A percentile compares a stretch with the other conserved stretches of the same genome.
phyloP scores from a whole-genome alignment of 2,113 vertebrate genomes.

The Notarius lentiginosus region DNA sequence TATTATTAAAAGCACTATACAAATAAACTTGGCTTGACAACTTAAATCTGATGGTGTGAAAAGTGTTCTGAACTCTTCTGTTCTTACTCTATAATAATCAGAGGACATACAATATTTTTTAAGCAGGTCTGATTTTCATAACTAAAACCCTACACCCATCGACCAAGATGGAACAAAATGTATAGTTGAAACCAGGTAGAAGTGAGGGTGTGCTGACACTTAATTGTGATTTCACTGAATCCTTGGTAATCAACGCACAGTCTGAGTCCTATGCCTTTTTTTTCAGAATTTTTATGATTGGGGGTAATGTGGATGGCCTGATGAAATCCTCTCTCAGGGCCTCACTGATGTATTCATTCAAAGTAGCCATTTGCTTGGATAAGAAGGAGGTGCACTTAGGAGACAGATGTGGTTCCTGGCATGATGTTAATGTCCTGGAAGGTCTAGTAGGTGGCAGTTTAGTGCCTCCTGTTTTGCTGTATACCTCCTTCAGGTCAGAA shows the following conservation, averaged over 20 bases:
- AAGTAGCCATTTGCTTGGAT: neutral
- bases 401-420: constrained; percentile 11
- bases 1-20: no score
- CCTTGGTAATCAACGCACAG: neutral
- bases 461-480: neutral
- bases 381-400: neutral
- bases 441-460: neutral
- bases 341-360: neutral
- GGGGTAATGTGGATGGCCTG: neutral
- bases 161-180: neutral
- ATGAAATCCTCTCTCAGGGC: neutral
- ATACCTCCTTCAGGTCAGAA: neutral
- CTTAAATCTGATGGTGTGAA: neutral
- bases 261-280: neutral
- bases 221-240: neutral
- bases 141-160: neutral
- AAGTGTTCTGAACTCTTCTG: neutral
- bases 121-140: neutral
- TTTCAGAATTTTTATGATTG: neutral
- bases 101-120: neutral
- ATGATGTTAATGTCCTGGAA: neutral
- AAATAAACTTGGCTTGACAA: no score
- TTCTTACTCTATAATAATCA: neutral
- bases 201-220: neutral
- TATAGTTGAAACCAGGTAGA: neutral